Evolutionary conservation across 2,113 vertebrate species (phyloP).

Genomic region (Leptocoma aspasia): DNA sequence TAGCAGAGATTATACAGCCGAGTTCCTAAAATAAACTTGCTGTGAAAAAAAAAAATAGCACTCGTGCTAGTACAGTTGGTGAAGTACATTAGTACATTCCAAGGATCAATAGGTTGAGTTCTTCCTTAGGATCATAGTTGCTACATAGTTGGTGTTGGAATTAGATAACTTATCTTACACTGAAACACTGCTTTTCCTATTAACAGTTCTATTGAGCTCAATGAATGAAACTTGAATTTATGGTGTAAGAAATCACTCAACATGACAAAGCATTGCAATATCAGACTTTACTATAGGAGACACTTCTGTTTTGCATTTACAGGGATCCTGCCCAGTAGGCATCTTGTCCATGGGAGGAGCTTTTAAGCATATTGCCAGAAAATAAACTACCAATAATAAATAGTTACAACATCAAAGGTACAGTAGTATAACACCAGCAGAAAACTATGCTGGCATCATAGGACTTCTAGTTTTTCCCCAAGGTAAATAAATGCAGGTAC

Average conservation of each 20-base stretch:
- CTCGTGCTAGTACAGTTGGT: not conserved
- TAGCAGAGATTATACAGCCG: not conserved
- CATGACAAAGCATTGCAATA: not conserved
- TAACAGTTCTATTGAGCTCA: not conserved
- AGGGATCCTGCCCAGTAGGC: not conserved
- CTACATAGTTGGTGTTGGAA: not conserved
- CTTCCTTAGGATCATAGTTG: not conserved
- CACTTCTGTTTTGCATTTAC: not conserved
- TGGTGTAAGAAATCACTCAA: not conserved
- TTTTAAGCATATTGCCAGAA: not conserved
- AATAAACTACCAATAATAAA: not conserved
- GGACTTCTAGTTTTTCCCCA: not conserved
- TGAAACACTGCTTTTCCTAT: not conserved
- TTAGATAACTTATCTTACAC: not conserved
- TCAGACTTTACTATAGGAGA: not conserved
- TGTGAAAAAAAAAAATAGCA: not conserved
- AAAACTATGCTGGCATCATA: not conserved
- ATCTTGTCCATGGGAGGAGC: not conserved
- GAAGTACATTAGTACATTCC: not conserved
- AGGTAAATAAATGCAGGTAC: not conserved
- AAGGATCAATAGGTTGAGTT: not conserved
- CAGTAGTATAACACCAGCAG: not conserved
- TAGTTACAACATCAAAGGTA: not conserved
- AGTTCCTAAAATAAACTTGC: constrained; percentile 25
- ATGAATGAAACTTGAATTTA: not conserved